Evolutionary conservation across 2,888 invertebrate genomes (phyloP).

Genomic region (Phragmatobia fuliginosa): DNA sequence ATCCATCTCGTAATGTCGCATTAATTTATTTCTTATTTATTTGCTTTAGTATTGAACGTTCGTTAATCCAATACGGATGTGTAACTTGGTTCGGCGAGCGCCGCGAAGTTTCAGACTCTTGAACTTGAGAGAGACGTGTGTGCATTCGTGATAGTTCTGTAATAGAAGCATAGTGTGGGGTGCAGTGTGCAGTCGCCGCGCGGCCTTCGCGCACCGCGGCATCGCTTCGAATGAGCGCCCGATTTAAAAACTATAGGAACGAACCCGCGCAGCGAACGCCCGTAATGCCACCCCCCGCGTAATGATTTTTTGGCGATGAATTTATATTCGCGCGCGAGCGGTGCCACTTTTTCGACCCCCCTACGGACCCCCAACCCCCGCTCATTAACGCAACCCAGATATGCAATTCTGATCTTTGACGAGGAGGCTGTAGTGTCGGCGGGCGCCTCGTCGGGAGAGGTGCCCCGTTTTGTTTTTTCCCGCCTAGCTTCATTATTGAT

Average conservation of each 20-base stretch:
- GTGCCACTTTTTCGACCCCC: slow-evolving; percentile 87
- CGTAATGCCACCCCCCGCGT: slow-evolving; percentile 92
- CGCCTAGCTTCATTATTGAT: slow-evolving; percentile 87
- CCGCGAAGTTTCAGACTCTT: slow-evolving; percentile 18
- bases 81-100: no score
- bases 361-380: slow-evolving; percentile 77
- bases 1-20: slow-evolving; percentile 62
- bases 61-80: background rate
- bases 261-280: slow-evolving; percentile 84
- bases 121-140: slow-evolving; percentile 44
- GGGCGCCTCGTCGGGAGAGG: slow-evolving; percentile 85
- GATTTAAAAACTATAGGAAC: slow-evolving; percentile 86
- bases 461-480: slow-evolving; percentile 86
- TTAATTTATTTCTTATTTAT: slow-evolving; percentile 64
- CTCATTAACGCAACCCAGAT: slow-evolving; percentile 89
- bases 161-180: slow-evolving; percentile 57
- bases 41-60: slow-evolving; percentile 38
- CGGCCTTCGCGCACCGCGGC: slow-evolving; percentile 80
- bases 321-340: slow-evolving; percentile 90
- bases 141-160: slow-evolving; percentile 74
- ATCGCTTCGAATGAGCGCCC: slow-evolving; percentile 83
- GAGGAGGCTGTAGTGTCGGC: slow-evolving; percentile 87
- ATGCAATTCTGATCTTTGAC: slow-evolving; percentile 90
- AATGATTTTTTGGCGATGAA: slow-evolving; percentile 95
- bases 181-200: slow-evolving; percentile 68